Evolutionary conservation across 2,888 invertebrate genomes (phyloP).

Genomic region (Mythimna loreyi): DNA sequence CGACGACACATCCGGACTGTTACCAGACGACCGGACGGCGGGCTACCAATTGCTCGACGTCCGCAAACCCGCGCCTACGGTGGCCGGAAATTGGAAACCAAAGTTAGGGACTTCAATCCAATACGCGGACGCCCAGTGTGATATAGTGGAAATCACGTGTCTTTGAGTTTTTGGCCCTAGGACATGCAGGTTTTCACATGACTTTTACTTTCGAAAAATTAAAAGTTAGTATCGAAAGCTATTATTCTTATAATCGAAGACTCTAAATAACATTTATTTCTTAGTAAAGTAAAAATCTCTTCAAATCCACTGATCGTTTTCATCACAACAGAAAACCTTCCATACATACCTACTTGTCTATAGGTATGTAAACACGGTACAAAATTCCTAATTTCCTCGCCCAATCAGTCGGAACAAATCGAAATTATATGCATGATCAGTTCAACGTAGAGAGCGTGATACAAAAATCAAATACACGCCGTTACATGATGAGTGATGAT

Average conservation of each 20-base stretch:
- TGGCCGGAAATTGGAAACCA: no score
- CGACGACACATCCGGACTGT: no score
- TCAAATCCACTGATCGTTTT: not conserved
- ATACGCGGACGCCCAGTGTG: no score
- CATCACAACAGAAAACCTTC: not conserved
- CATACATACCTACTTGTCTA: not conserved
- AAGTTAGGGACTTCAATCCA: no score
- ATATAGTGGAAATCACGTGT: no score
- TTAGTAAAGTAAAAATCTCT: not conserved
- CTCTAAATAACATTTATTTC: not conserved
- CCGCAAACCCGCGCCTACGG: no score
- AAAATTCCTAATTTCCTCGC: conserved; percentile 39
- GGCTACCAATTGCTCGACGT: no score
- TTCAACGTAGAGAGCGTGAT: not conserved
- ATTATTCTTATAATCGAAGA: not conserved
- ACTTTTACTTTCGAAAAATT: no score
- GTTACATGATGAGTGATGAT: conserved; percentile 4
- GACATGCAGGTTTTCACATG: no score
- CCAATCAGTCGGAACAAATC: conserved; percentile 31
- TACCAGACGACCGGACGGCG: no score
- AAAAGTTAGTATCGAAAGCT: no score
- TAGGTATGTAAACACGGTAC: not conserved
- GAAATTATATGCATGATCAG: conserved; percentile 40
- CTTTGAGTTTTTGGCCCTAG: no score
- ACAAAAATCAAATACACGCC: conserved; percentile 14